Evolutionary conservation across 2,797 vertebrate genomes (phyloP), one percentile per base, ranked within the genome.

Genomic region (Melanotaenia boesemani): DNA sequence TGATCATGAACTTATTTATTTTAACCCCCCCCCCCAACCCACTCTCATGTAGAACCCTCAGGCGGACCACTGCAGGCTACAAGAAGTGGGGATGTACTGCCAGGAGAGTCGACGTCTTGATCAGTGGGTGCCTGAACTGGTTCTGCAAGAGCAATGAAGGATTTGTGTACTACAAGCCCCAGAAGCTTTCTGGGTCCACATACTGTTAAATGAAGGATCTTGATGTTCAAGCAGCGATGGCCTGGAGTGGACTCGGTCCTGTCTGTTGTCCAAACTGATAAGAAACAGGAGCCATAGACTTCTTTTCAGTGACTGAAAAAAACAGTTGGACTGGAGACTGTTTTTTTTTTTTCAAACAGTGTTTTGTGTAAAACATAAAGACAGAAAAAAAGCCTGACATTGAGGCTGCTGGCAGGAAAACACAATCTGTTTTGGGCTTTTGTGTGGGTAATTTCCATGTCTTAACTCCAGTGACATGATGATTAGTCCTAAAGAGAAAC

Each of bases 101-200:
- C 92, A 95, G 52, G 96, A 98, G 74, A 97, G 96, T 77, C 93
- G 95, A 0, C 94, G 95, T 26, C 93, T 91, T 48, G 94, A 98
- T 86, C 97, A 97, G 87, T 98, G 97, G 97, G 94, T 98, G 6
- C 96, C 97, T 0, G 95, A 83, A 63, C 92, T 98, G 28, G 88
- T 95, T 26, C 94, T 99, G 70, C 94, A 95, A 60, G 95, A 97
- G 4, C 96, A 95, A 76, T 98, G 96, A 98, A 72, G 34, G 46
- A 13, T 37, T 64, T n/a, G 20, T 26, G 52, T 32, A 41, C 39
- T 7, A 6, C 20, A 36, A 66, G 54, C 46, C 55, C 77, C 10
- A 24, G 16, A 55, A 77, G 54, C 72, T 72, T 55, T 77, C 67
- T 67, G 72, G 65, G 60, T 64, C 65, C 70, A 70, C 50, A 79